Base-by-base conservation (phyloP, 2,888 invertebrate genomes). In the Malachius bipustulatus region DNA sequence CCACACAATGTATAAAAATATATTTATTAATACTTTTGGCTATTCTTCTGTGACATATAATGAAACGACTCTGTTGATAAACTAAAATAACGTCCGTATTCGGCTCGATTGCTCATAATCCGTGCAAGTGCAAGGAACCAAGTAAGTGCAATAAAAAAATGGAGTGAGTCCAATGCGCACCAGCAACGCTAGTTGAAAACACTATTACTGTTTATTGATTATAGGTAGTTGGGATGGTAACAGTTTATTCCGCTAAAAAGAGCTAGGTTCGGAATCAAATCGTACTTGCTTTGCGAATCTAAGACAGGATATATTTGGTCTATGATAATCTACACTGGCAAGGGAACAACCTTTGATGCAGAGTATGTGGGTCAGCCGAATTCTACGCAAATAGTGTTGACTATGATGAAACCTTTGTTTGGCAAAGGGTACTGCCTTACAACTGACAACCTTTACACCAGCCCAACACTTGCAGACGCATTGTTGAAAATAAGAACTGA, bases 361-460 rank as follows among this genome's bases (percentile, higher is more conserved):
- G 24, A 19, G n/a, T 19, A 19, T 19, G n/a, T 8, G 6, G 24
- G n/a, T 8, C n/a, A n/a, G 24, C 24, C n/a, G 6, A 19, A 8
- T 19, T 19, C 24, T 8, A 8, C 24, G 24, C 24, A 19, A 19
- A n/a, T 19, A n/a, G 24, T 19, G n/a, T 19, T 19, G n/a, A 19
- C 24, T 8, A 6, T 19, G 24, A 19, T 19, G 6, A n/a, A 19
- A 8, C 24, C 24, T 19, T 19, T 19, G 24, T 19, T 19, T 8
- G 24, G n/a, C n/a, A 6, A 19, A n/a, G 24, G 24, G n/a, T 19
- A 8, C n/a, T 19, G 24, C n/a, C 6, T 19, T 8, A 19, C 24
- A 19, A 19, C 24, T 8, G 24, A 19, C 24, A 19, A 19, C 24
- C n/a, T 19, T 19, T 19, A 19, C 24, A 19, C 24, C 24, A 8